Evolutionary conservation across 2,888 invertebrate species (phyloP).

Genomic region (Polia nebulosa): DNA sequence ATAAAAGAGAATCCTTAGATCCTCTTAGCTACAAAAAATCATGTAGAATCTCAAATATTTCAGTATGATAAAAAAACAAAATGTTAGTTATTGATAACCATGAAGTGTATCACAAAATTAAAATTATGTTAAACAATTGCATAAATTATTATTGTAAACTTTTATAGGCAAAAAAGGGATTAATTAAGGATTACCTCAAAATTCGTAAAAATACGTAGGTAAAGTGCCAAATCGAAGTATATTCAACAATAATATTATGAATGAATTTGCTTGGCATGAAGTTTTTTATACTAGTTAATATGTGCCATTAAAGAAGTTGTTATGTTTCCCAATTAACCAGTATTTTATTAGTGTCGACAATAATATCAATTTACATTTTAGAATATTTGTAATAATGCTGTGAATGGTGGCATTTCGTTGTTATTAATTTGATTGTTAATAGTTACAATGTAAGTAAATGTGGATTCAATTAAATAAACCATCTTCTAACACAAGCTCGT

Average conservation of each 20-base stretch:
- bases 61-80: not conserved
- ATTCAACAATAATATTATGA: constrained; percentile 38
- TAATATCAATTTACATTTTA: constrained; percentile 60
- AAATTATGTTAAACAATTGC: constrained; percentile 22
- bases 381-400: constrained; percentile 57
- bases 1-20: too few relatives aligned
- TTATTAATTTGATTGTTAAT: constrained; percentile 66
- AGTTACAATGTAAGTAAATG: constrained; percentile 63
- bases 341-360: constrained; percentile 59
- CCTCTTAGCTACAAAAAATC: constrained; percentile 13
- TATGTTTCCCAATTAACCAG: constrained; percentile 43
- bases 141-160: constrained; percentile 44
- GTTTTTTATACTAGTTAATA: constrained; percentile 33
- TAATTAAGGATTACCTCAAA: constrained; percentile 11
- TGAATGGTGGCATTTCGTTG: constrained; percentile 66
- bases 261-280: constrained; percentile 58
- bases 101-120: constrained; percentile 43
- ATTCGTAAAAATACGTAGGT: constrained; percentile 45
- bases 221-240: constrained; percentile 68
- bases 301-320: constrained; percentile 60
- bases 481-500: constrained; percentile 36
- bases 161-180: too few relatives aligned
- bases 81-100: constrained; percentile 23
- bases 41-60: constrained; percentile 27
- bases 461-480: constrained; percentile 69